These are phyloP conservation scores for Pundamilia nyererei DNA, from an alignment of 2,113 vertebrate genomes.

Conservation along the genomic window DNA sequence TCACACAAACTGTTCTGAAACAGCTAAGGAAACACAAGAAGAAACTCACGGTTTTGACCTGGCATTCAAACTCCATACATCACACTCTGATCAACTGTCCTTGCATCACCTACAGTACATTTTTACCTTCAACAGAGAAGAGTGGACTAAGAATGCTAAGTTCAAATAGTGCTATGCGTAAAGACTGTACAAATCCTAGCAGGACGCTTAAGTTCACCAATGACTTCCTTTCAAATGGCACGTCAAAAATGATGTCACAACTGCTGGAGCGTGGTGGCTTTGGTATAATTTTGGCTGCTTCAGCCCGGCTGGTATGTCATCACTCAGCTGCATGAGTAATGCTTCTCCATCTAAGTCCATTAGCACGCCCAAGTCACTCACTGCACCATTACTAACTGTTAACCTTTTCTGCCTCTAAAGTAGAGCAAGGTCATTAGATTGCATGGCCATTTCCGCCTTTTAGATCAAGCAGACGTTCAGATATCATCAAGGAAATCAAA, in stretches of 20 bases:
- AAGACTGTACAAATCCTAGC: not conserved
- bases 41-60: not conserved
- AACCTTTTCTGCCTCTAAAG: slow-evolving; percentile 28
- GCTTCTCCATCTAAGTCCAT: slow-evolving; percentile 47
- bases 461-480: not conserved
- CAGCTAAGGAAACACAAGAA: not conserved
- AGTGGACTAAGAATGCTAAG: not conserved
- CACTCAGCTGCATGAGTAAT: slow-evolving; percentile 1
- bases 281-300: not conserved
- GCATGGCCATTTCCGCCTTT: not conserved
- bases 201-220: not conserved
- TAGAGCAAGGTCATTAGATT: slow-evolving; percentile 17
- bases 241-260: not conserved
- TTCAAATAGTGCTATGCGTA: not conserved
- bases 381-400: slow-evolving; percentile 28
- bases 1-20: not conserved
- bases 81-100: not conserved
- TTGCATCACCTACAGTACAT: not conserved
- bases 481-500: not conserved
- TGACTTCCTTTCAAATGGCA: not conserved
- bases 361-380: slow-evolving; percentile 32
- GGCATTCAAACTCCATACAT: not conserved
- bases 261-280: not conserved
- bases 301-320: not conserved
- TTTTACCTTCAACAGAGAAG: not conserved